Percentiles rank a stretch among this genome's conserved stretches.
Conservation (phyloP, 2,888 invertebrate genomes). For the Leucophenga maculata region DNA sequence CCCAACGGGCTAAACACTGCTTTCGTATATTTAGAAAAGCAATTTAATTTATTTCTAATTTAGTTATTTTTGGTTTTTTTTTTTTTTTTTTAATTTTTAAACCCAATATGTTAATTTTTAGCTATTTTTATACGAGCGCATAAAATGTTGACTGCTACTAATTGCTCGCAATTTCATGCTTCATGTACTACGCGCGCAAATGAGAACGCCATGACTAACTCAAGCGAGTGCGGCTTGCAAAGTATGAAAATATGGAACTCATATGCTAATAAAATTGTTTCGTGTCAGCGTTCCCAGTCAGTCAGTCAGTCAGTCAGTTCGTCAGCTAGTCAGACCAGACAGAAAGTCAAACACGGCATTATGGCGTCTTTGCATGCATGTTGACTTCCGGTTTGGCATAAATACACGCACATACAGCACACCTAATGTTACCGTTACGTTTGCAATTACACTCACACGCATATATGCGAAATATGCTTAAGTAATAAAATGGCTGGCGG, state of each 20-base stretch:
- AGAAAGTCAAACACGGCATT: constrained; percentile 41
- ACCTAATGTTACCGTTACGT: background rate
- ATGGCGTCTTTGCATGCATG: constrained; percentile 58
- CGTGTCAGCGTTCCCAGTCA: constrained; percentile 8
- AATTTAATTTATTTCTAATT: no score
- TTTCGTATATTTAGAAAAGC: no score
- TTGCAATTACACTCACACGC: background rate
- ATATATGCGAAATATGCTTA: background rate
- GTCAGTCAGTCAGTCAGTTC: no score
- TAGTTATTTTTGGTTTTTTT: no score
- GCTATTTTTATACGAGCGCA: no score
- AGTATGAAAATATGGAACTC: background rate
- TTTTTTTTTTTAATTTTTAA: no score
- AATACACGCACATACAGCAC: constrained; percentile 25
- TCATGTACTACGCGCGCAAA: background rate
- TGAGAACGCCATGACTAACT: background rate
- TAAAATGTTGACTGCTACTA: no score
- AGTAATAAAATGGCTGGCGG: background rate
- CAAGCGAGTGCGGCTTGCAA: background rate
- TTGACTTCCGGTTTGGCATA: constrained; percentile 47
- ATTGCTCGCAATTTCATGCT: no score
- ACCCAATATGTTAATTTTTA: no score
- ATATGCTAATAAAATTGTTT: background rate
- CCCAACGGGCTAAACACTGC: no score
- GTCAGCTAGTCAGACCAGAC: constrained; percentile 21